Conservation (phyloP, 2,113 vertebrate genomes). For the Neogobius melanostomus region DNA sequence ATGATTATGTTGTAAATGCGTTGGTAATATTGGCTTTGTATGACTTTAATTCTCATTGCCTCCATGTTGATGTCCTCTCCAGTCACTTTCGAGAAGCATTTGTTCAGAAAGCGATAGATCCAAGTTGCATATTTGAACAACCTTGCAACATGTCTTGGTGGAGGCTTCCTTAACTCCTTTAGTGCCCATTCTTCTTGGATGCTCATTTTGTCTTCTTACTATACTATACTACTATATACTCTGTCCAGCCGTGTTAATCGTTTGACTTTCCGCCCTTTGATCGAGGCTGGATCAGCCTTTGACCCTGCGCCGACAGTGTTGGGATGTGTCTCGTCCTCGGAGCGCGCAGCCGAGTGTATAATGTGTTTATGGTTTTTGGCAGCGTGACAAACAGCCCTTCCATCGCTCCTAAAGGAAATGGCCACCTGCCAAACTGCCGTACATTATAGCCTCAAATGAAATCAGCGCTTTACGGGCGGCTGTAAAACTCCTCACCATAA, state of each 20-base stretch:
- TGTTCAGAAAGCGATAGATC: too few relatives aligned
- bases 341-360: not conserved
- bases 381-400: slow-evolving; percentile 4
- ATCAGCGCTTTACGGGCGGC: not conserved
- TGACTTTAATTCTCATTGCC: too few relatives aligned
- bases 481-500: not conserved
- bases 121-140: too few relatives aligned
- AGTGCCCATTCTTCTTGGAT: too few relatives aligned
- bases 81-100: too few relatives aligned
- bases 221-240: too few relatives aligned
- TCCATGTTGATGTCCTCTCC: too few relatives aligned
- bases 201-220: too few relatives aligned
- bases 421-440: slow-evolving; percentile 12
- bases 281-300: not conserved
- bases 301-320: not conserved
- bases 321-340: not conserved
- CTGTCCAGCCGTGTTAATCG: not conserved
- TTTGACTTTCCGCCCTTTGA: not conserved
- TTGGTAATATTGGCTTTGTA: too few relatives aligned
- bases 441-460: slow-evolving; percentile 19
- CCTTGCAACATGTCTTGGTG: too few relatives aligned
- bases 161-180: too few relatives aligned
- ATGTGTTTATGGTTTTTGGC: slow-evolving; percentile 6
- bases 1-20: too few relatives aligned
- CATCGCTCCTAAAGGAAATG: slow-evolving; percentile 18